These are phyloP conservation scores for Platalea minor DNA, from an alignment of 2,797 vertebrate genomes.

Conservation along the genomic window DNA sequence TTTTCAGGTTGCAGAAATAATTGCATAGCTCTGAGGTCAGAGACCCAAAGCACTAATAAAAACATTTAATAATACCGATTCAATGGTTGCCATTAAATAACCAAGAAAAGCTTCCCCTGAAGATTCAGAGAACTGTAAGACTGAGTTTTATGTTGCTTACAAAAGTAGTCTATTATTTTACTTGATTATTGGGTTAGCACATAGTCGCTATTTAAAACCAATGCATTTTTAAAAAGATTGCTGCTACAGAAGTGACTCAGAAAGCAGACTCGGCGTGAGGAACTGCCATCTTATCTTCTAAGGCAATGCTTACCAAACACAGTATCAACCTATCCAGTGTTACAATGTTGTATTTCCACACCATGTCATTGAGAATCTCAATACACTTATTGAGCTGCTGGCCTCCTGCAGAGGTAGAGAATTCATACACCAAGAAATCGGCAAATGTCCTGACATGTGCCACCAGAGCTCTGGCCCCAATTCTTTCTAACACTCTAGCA, in stretches of 20 bases:
- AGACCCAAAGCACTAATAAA: background rate
- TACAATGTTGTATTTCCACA: constrained; percentile 99
- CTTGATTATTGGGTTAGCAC: background rate
- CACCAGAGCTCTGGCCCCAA: constrained; percentile 93
- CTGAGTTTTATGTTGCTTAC: background rate
- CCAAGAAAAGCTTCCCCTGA: background rate
- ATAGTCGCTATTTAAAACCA: background rate
- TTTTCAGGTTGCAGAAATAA: background rate
- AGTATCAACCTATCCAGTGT: constrained; percentile 94
- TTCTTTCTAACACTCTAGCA: constrained; percentile 90
- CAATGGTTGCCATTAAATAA: background rate
- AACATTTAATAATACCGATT: background rate
- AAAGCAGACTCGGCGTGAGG: background rate
- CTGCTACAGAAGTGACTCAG: background rate
- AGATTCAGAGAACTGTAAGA: background rate
- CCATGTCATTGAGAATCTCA: constrained; percentile 99
- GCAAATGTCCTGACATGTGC: constrained; percentile 97
- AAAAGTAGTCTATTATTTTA: background rate
- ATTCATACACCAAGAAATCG: constrained; percentile 97
- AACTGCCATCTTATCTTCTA: background rate
- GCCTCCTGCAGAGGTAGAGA: constrained; percentile 95
- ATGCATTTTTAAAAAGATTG: background rate
- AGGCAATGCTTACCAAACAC: constrained; percentile 86
- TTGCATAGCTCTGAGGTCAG: background rate
- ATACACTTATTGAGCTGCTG: constrained; percentile 99